Conservation (phyloP, 2,888 invertebrate species). For the Blastobasis lacticolella region DNA sequence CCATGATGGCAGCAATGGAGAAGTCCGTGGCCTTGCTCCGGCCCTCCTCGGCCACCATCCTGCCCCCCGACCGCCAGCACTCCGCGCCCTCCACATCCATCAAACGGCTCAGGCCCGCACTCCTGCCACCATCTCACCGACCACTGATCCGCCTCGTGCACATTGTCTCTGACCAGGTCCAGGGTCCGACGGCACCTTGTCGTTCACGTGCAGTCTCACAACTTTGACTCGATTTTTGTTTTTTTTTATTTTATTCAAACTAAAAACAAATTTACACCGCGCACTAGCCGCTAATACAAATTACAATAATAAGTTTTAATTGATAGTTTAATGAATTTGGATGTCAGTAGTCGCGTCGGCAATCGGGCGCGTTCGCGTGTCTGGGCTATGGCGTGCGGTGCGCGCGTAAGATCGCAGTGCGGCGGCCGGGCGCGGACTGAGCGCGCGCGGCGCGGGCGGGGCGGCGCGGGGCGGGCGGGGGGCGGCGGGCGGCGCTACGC, state of each 20-base stretch:
- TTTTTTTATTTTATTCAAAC: neutral
- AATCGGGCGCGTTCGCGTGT: no score
- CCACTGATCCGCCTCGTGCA: constrained; percentile 26
- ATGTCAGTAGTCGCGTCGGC: no score
- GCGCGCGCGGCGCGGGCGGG: constrained; percentile 41
- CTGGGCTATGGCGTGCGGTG: neutral
- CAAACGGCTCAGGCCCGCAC: constrained; percentile 42
- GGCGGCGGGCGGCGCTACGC: constrained; percentile 21
- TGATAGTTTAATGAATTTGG: no score
- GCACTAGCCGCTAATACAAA: no score
- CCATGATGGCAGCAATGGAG: constrained; percentile 97
- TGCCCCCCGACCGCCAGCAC: constrained; percentile 55
- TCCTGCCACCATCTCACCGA: constrained; percentile 43
- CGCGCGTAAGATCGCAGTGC: constrained; percentile 20
- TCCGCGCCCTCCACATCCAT: constrained; percentile 69
- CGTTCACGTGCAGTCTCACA: constrained; percentile 6
- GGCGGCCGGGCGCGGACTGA: constrained; percentile 63
- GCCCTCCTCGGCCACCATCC: constrained; percentile 67
- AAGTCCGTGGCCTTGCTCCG: constrained; percentile 88
- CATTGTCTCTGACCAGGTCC: constrained; percentile 26
- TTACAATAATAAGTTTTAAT: no score
- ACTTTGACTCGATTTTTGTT: neutral
- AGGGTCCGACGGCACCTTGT: neutral
- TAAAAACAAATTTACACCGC: no score
- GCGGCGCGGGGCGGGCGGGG: constrained; percentile 30